phyloP scores from a whole-genome alignment of 2,888 invertebrate species.

The Cheilosia pagana region DNA sequence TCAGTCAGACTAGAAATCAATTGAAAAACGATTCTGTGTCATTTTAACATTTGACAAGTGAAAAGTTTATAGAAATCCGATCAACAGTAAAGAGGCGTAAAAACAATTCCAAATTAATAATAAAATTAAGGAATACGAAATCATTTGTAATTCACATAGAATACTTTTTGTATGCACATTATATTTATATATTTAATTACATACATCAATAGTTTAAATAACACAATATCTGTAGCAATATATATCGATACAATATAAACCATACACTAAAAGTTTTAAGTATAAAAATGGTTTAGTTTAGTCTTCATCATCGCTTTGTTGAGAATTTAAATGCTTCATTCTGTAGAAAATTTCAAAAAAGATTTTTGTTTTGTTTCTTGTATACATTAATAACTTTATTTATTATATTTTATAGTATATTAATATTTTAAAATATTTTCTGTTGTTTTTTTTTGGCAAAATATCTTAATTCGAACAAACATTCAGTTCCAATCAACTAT shows the following conservation, averaged over 20 bases:
- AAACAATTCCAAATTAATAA: constrained; percentile 1
- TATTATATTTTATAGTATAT: constrained; percentile 4
- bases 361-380: constrained; percentile 4
- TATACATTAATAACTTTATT: constrained; percentile 26
- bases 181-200: constrained; percentile 57
- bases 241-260: constrained; percentile 49
- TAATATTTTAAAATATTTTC: constrained; percentile 18
- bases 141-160: constrained; percentile 39
- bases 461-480: constrained; percentile 50
- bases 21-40: too few relatives aligned
- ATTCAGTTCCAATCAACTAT: constrained; percentile 49
- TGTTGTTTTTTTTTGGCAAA: constrained; percentile 62
- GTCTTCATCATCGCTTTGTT: constrained; percentile 74
- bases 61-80: too few relatives aligned
- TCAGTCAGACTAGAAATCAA: too few relatives aligned
- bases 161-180: constrained; percentile 23
- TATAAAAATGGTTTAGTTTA: constrained; percentile 72
- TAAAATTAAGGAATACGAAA: constrained; percentile 47
- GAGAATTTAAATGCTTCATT: constrained; percentile 70
- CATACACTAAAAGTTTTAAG: constrained; percentile 57
- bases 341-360: constrained; percentile 71
- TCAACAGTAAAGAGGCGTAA: not conserved
- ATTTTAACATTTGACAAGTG: too few relatives aligned
- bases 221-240: constrained; percentile 32
- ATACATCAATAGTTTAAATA: constrained; percentile 67